Evolutionary conservation across 2,797 vertebrate genomes (phyloP), one percentile per base, ranked within the genome.

Genomic region (Falco columbarius): DNA sequence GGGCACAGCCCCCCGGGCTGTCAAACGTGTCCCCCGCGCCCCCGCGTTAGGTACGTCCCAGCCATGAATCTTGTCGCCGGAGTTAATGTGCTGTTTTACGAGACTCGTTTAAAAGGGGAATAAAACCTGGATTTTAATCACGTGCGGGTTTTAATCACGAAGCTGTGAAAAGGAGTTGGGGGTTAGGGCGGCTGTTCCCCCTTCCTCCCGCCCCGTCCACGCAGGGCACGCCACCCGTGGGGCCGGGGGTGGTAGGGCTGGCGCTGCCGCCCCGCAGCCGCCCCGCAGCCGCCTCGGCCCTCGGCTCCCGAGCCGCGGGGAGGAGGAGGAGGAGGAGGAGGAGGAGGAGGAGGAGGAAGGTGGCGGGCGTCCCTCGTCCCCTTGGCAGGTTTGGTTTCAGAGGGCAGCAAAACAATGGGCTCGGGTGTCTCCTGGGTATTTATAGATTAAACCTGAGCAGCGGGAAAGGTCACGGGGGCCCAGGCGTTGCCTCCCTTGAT

Each of bases 401-500:
- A 88, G 92, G 80, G 88, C 90, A 91, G 85, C 81, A 95, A 77
- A 95, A 94, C 94, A 94, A 94, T 97, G 81, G 92, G 72, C 72
- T 94, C 94, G 49, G 52, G 17, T 95, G 79, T 93, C 95, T 83
- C 54, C 22, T 80, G 92, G 65, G 82, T 95, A 91, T 94, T 95
- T 95, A 95, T 95, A 95, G 94, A 93, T 88, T 82, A 94, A 94
- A 96, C 90, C 75, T 82, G 84, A 94, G 79, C 81, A 26, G 82
- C 38, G 16, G 16, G 52, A 77, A 93, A 96, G 93, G 93, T 95
- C 90, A 74, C 65, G 36, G 66, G 65, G 9, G 47, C 51, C 40
- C 80, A 49, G 34, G 61, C 72, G 24, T 49, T 61, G 66, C 76
- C 19, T 77, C 54, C 47, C 92, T 68, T 27, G 72, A 88, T 92